Conservation (phyloP, 2,113 vertebrate species). For the Canis aureus region DNA sequence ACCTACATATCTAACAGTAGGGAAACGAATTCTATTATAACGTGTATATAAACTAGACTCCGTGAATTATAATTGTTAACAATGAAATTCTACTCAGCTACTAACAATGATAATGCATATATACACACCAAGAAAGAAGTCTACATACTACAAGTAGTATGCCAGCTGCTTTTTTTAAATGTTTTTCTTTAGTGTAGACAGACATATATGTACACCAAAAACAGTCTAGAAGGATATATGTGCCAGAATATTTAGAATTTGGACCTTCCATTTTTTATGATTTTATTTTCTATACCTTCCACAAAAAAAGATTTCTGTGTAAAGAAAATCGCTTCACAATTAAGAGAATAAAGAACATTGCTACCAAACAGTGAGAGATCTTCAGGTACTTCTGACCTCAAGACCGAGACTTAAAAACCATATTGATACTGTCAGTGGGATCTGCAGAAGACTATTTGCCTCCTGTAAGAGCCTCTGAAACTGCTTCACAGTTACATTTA, state of each 20-base stretch:
- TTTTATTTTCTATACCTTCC: constrained; percentile 8
- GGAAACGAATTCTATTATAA: background rate
- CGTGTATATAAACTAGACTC: background rate
- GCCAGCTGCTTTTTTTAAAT: background rate
- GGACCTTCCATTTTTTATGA: background rate
- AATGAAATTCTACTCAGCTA: background rate
- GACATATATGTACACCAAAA: background rate
- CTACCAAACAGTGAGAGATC: background rate
- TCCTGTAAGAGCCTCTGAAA: background rate
- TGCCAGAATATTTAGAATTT: constrained; percentile 31
- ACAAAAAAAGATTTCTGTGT: background rate
- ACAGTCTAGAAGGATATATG: background rate
- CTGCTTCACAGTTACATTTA: background rate
- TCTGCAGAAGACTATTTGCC: background rate
- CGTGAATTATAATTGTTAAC: background rate
- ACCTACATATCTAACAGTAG: background rate
- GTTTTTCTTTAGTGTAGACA: background rate
- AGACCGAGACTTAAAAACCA: background rate
- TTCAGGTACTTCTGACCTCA: background rate
- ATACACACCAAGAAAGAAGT: background rate
- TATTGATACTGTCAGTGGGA: background rate
- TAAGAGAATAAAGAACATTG: background rate
- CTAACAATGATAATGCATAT: background rate
- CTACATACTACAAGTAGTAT: background rate
- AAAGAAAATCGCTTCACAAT: background rate